Base-by-base conservation (phyloP, 2,797 vertebrate genomes). In the Clarias fuscus region DNA sequence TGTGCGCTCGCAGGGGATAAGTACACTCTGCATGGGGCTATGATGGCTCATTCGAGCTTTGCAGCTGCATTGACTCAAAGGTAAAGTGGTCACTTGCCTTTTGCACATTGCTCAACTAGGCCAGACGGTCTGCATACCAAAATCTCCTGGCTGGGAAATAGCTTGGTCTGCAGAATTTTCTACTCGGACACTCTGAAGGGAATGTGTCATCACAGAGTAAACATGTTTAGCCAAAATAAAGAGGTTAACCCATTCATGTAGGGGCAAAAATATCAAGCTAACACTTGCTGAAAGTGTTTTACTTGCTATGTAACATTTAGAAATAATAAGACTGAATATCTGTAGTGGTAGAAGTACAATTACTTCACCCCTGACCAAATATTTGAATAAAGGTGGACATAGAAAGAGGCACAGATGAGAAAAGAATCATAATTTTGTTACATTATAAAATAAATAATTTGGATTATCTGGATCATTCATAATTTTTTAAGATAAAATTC, bases 21-120 rank as follows among this genome's bases (percentile, higher is more conserved):
- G 40, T 67, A 78, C 27, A 85, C 86, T 40, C 71, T 24, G 67
- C 83, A 84, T 80, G 37, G 24, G 53, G 53, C 37, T 59, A 82
- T 82, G 68, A 82, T 53, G n/a, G 68, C 59, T 78, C 64, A 24
- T 78, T 79, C 37, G 53, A 71, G 11, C n/a, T 78, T 79, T 62
- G 2, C 53, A 22, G 14, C 59, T 76, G 62, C 37, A 65, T 78
- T 64, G 73, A 82, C 86, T 84, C 70, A 48, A 37, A 83, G 85
- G 79, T 82, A 68, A 65, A 82, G 64, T 87, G 76, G 86, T 73
- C 67, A 79, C 82, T 84, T 84, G 79, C 65, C 71, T 84, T 87
- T 84, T 84, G 86, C 56, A 71, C 82, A 70, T 22, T 84, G 53
- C 64, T 71, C 86, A 71, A 84, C 58, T 85, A 87, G 71, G 87